Percentiles rank a stretch among this genome's conserved stretches.
Conservation (phyloP, 2,113 vertebrate genomes). For the Urocolius indicus region DNA sequence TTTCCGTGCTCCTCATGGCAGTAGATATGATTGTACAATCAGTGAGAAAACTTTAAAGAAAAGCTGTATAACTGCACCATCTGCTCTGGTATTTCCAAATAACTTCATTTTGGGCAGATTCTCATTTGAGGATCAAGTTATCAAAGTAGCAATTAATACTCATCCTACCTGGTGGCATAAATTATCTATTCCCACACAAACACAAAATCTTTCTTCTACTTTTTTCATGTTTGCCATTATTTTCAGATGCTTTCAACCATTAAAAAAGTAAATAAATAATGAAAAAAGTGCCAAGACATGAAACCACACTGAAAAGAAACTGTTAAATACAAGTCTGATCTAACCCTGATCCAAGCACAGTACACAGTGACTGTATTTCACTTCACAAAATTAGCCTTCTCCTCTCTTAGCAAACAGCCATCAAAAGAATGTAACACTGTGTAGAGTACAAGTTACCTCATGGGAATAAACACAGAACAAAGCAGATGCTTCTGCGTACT, state of each 20-base stretch:
- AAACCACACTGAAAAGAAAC: not conserved
- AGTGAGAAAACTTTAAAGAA: not conserved
- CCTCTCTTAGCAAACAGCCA: not conserved
- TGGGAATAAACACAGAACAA: constrained; percentile 33
- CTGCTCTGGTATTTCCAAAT: not conserved
- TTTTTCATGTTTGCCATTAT: not conserved
- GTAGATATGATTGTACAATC: not conserved
- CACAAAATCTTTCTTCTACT: not conserved
- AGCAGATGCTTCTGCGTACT: not conserved
- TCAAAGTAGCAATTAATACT: not conserved
- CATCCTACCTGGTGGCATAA: not conserved
- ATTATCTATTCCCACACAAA: not conserved
- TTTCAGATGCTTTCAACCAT: not conserved
- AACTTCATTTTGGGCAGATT: not conserved
- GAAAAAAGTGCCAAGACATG: not conserved
- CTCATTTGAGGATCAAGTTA: not conserved
- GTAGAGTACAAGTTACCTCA: constrained; percentile 36
- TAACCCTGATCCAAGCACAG: not conserved
- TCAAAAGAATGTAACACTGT: constrained; percentile 26
- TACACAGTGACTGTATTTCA: constrained; percentile 25
- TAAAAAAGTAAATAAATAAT: not conserved
- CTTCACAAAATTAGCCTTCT: not conserved
- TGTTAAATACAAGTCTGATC: not conserved
- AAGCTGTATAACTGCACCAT: not conserved
- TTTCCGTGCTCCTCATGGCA: not conserved